Evolutionary conservation across 2,113 vertebrate species (phyloP).

Genomic region (Nycticebus coucang): DNA sequence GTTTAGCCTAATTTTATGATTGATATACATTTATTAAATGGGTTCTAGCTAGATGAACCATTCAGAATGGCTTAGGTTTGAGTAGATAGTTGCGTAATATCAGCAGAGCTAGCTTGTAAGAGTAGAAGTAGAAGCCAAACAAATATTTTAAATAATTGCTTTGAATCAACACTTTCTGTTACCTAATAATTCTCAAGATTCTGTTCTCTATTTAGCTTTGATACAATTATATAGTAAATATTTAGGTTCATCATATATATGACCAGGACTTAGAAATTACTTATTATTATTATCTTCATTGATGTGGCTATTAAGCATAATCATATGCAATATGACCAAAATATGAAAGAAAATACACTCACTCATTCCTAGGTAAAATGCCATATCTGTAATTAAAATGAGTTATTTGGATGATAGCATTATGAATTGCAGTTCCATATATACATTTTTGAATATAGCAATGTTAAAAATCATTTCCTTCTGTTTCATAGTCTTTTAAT

Average conservation of each 20-base stretch:
- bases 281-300: conserved; percentile 35
- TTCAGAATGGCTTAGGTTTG: conserved; percentile 16
- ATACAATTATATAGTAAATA: background rate
- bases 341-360: background rate
- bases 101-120: background rate
- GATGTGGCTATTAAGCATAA: background rate
- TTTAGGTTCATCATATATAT: background rate
- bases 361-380: background rate
- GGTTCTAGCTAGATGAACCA: background rate
- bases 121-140: background rate
- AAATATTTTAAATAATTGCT: background rate
- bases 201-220: conserved; percentile 33
- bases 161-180: conserved; percentile 15
- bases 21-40: conserved; percentile 24
- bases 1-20: conserved; percentile 52
- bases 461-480: background rate
- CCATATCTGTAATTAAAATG: conserved; percentile 7
- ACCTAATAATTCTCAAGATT: background rate
- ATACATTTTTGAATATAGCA: background rate
- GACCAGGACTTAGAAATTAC: background rate
- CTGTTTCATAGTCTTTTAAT: conserved; percentile 61
- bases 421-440: background rate
- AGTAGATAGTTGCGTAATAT: background rate
- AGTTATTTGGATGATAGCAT: conserved; percentile 33
- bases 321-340: background rate